Evolutionary conservation across 2,888 invertebrate genomes (phyloP).

Genomic region (Melanophora roralis): DNA sequence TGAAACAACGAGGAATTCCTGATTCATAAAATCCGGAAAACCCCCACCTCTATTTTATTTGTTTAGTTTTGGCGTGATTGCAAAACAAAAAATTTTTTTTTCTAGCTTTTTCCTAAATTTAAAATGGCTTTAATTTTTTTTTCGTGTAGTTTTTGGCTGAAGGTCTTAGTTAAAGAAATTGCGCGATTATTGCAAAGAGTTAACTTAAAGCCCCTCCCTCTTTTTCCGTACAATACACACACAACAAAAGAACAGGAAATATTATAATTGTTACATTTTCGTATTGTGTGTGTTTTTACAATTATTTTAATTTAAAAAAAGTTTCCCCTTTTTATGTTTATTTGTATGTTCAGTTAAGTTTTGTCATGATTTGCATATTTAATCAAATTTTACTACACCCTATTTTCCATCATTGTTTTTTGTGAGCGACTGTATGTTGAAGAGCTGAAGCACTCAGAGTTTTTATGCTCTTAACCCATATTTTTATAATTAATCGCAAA

Average conservation of each 20-base stretch:
- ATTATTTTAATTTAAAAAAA: constrained; percentile 1
- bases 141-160: background rate
- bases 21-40: no score
- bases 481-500: background rate
- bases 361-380: constrained; percentile 57
- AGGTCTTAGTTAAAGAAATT: constrained; percentile 3
- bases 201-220: background rate
- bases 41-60: no score
- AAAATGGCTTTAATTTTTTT: no score
- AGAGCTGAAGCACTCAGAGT: constrained; percentile 31
- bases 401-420: constrained; percentile 49
- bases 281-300: background rate
- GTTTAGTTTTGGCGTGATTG: no score
- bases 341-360: constrained; percentile 36
- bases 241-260: constrained; percentile 4
- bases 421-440: constrained; percentile 28
- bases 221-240: background rate
- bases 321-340: background rate
- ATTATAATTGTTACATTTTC: constrained; percentile 27
- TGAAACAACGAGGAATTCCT: no score
- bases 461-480: background rate
- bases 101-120: no score
- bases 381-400: constrained; percentile 59
- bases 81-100: no score
- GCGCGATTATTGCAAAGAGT: background rate